A percentile compares a stretch with the other conserved stretches of the same genome.
Conservation (phyloP, 2,888 invertebrate species). For the Autographa gamma region DNA sequence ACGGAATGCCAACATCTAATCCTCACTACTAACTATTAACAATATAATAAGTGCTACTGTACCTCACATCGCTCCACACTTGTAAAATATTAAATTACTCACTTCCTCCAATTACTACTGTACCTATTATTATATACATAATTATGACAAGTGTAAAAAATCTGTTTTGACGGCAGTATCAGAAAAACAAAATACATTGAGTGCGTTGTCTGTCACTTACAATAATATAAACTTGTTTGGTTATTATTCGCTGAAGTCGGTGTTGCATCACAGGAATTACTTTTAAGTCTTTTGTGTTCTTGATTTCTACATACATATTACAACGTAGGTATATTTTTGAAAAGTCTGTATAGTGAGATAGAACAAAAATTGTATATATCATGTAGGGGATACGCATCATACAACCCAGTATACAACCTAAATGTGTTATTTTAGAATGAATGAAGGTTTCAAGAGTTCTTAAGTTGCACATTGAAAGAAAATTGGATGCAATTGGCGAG, state of each 20-base stretch:
- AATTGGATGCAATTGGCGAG: no score
- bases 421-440: no score
- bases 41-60: conserved; percentile 35
- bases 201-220: not conserved
- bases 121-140: conserved; percentile 41
- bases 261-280: not conserved
- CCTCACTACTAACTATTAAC: conserved; percentile 58
- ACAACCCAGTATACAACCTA: no score
- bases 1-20: conserved; percentile 68
- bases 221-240: not conserved
- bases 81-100: conserved; percentile 50
- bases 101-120: conserved; percentile 54
- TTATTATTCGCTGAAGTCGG: not conserved
- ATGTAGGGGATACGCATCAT: no score
- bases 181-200: conserved; percentile 20
- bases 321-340: no score
- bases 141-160: conserved; percentile 51
- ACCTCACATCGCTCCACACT: conserved; percentile 27
- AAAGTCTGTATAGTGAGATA: no score
- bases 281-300: not conserved
- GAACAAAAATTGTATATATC: no score
- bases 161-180: conserved; percentile 29
- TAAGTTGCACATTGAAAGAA: no score
- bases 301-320: not conserved
- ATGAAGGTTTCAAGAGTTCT: no score